Base-by-base conservation (phyloP, 2,888 invertebrate genomes). In the Diarsia rubi region DNA sequence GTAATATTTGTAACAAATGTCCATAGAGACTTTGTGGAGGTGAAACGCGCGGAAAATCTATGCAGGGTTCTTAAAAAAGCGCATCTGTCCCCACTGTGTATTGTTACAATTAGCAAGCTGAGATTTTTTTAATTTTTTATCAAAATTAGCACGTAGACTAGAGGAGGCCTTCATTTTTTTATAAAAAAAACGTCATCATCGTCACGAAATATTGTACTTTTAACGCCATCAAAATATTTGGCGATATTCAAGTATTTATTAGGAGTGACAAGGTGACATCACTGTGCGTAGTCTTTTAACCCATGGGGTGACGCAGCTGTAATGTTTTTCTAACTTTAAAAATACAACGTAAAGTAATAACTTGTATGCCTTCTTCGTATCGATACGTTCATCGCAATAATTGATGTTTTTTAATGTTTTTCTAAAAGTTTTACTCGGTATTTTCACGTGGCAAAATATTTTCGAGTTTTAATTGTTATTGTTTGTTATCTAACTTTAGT, bases 341-440 rank as follows among this genome's bases (percentile, higher is more conserved):
- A 82, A 80, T 71, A 79, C 83, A 88, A 88, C 88, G 75, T 78
- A 88, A 83, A 88, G 88, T 88, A 88, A 88, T 88, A 88, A 88
- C 69, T 80, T 81, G 80, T 76, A 86, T 88, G 88, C 88, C 88
- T 88, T 88, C 78, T 83, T 85, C 76, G 79, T 87, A 87, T 79
- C 75, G 84, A 82, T 85, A 85, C 54, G 77, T 86, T 84, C 78
- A 82, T 82, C 75, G 87, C 88, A 88, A 88, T 88, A 88, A 88
- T 87, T 82, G 79, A 78, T 88, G 87, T 86, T 77, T 78, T 77
- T 80, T 70, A 69, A 78, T 83, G 74, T 79, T 79, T 82, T 83
- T 85, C 69, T 65, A 65, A 77, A 72, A 69, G 68, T 62, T 84
- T 82, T 78, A 81, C 71, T 82, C 69, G 76, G 63, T 79, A 81